Evolutionary conservation across 2,797 vertebrate genomes (phyloP), one percentile per base, ranked within the genome.

Genomic region (Anguilla anguilla): DNA sequence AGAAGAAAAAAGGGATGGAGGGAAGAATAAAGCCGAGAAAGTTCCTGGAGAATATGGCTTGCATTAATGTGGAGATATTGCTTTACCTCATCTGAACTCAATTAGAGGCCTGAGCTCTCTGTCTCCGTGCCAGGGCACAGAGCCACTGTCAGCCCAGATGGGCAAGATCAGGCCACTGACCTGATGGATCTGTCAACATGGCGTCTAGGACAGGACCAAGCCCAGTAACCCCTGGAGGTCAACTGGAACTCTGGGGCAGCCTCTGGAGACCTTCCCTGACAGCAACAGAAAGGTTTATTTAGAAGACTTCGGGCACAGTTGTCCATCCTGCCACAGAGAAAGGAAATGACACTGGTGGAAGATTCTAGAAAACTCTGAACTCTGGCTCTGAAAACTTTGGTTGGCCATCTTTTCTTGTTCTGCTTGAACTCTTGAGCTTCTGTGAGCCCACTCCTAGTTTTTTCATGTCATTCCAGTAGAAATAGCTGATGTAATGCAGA

Each of bases 81-180:
- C 93, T 96, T 95, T 94, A 94, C 93, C 93, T 96, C 96, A 96
- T 95, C 96, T 96, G 96, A 96, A 96, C 91, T 92, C 94, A 95
- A 96, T 96, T 96, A 96, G 90, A 91, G 92, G 91, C 89, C 93
- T 96, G 94, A 96, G 96, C 95, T 94, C 91, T 3, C 88, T 95
- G 95, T 96, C 94, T 96, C 89, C 28, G 91, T 92, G 90, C 92
- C 90, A 88, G 92, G 95, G 95, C 96, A 91, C 88, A 91, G 91
- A 87, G 94, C 94, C 96, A 94, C 92, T 88, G 90, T 94, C 93
- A 88, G 93, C 92, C 92, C 95, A 96, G 94, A 95, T 96, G 94
- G 95, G 93, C 93, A 91, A 94, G 93, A 93, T 95, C 92, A 90
- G 92, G 92, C 93, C 6, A 31, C 35, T 59, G 69, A 89, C 89